Evolutionary conservation across 2,888 invertebrate species (phyloP).

Genomic region (Eupithecia centaureata): DNA sequence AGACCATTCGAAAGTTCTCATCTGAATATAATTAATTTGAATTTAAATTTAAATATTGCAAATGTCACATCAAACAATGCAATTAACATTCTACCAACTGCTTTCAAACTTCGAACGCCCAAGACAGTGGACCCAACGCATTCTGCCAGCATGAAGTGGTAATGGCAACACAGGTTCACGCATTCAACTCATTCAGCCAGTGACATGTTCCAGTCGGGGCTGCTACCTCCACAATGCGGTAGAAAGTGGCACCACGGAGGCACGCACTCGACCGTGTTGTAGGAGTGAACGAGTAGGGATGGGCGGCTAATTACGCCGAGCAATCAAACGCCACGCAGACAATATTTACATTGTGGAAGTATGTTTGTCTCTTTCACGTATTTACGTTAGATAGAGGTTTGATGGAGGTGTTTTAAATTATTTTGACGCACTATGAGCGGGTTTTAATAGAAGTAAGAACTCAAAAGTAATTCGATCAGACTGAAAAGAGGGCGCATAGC

Average conservation of each 20-base stretch:
- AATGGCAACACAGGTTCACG: not conserved
- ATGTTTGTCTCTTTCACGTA: constrained; percentile 18
- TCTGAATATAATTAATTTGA: not conserved
- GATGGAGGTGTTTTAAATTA: not conserved
- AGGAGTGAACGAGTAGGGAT: constrained; percentile 28
- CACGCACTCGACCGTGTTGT: constrained; percentile 24
- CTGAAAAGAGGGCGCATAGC: too few relatives aligned
- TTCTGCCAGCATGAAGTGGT: not conserved
- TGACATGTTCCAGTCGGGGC: constrained; percentile 10
- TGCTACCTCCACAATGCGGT: constrained; percentile 24
- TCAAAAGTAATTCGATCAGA: not conserved
- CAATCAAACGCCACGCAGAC: constrained; percentile 29
- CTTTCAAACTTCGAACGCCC: not conserved
- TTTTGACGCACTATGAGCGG: not conserved
- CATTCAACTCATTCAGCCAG: not conserved
- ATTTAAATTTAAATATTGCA: too few relatives aligned
- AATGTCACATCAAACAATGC: too few relatives aligned
- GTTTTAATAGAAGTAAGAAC: not conserved
- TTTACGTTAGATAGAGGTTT: not conserved
- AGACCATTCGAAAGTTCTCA: not conserved
- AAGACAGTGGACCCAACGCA: not conserved
- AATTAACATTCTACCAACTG: not conserved
- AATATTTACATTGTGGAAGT: constrained; percentile 15
- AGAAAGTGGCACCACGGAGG: not conserved
- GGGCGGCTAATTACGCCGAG: constrained; percentile 28